These are phyloP conservation scores for Koerneria pararmatus DNA, from an alignment of 2,888 invertebrate genomes.

Conservation along the genomic window DNA sequence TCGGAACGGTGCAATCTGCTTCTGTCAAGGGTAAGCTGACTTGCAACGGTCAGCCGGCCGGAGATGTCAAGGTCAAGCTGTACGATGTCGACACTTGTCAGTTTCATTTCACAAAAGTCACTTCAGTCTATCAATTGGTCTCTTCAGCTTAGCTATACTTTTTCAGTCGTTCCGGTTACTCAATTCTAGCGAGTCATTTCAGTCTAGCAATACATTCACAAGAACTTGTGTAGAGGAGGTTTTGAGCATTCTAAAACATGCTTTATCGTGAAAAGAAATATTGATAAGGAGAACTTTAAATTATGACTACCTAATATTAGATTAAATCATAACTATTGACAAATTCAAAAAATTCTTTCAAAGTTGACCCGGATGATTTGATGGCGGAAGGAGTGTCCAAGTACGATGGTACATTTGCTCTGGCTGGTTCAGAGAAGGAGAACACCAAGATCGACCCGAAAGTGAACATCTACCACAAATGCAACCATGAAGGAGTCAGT, in stretches of 20 bases:
- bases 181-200: too few relatives aligned
- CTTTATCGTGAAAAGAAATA: too few relatives aligned
- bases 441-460: slow-evolving; percentile 38
- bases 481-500: slow-evolving; percentile 24
- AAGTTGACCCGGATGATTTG: slow-evolving; percentile 38
- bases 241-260: too few relatives aligned
- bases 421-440: slow-evolving; percentile 38
- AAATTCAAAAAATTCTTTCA: slow-evolving; percentile 29
- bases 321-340: slow-evolving; percentile 35
- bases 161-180: too few relatives aligned
- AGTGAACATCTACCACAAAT: slow-evolving; percentile 32
- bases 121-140: too few relatives aligned
- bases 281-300: too few relatives aligned
- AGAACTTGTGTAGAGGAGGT: too few relatives aligned
- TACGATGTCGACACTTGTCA: slow-evolving; percentile 37
- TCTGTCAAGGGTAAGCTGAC: slow-evolving; percentile 30
- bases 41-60: slow-evolving; percentile 39
- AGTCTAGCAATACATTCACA: too few relatives aligned
- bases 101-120: background rate
- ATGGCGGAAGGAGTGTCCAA: slow-evolving; percentile 47
- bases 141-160: too few relatives aligned
- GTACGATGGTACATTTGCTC: slow-evolving; percentile 40
- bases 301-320: too few relatives aligned
- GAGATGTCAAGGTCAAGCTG: slow-evolving; percentile 40
- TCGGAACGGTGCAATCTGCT: slow-evolving; percentile 23